Percentiles rank a stretch among this genome's conserved stretches.
Conservation (phyloP, 2,888 invertebrate genomes). For the Nemotelus pantherinus region DNA sequence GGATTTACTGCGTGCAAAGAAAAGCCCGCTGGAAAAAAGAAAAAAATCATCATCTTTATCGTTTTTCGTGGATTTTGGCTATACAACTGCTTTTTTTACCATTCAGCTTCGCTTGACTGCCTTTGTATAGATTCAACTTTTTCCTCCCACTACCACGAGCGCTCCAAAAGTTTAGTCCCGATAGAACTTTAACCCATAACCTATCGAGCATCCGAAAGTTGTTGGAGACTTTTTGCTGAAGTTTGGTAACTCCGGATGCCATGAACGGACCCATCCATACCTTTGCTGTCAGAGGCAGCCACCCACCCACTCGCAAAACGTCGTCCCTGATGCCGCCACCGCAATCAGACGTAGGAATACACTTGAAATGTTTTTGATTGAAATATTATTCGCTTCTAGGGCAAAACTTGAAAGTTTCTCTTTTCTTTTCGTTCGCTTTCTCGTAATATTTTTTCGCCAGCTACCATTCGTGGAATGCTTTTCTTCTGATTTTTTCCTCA, state of each 20-base stretch:
- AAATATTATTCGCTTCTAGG: constrained; percentile 40
- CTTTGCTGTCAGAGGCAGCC: background rate
- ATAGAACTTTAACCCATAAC: constrained; percentile 32
- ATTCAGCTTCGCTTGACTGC: background rate
- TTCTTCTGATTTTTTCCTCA: background rate
- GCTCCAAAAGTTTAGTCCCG: background rate
- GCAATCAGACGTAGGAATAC: constrained; percentile 1
- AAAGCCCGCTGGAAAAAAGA: constrained; percentile 15
- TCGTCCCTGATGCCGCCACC: background rate
- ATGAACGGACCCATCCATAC: background rate
- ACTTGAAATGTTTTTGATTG: constrained; percentile 43
- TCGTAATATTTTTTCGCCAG: background rate
- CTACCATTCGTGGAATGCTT: background rate
- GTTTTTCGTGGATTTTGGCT: constrained; percentile 11
- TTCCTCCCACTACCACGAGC: background rate
- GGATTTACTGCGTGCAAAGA: background rate
- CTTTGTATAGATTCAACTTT: background rate
- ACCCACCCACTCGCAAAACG: background rate
- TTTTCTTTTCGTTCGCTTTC: background rate
- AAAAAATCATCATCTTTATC: constrained; percentile 9
- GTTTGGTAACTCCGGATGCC: background rate
- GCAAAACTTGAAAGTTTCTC: constrained; percentile 21
- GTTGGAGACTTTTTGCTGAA: constrained; percentile 3
- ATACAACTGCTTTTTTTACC: background rate
- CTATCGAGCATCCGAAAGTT: constrained; percentile 16